phyloP scores from a whole-genome alignment of 2,113 vertebrate genomes.

The Microtus richardsoni region DNA sequence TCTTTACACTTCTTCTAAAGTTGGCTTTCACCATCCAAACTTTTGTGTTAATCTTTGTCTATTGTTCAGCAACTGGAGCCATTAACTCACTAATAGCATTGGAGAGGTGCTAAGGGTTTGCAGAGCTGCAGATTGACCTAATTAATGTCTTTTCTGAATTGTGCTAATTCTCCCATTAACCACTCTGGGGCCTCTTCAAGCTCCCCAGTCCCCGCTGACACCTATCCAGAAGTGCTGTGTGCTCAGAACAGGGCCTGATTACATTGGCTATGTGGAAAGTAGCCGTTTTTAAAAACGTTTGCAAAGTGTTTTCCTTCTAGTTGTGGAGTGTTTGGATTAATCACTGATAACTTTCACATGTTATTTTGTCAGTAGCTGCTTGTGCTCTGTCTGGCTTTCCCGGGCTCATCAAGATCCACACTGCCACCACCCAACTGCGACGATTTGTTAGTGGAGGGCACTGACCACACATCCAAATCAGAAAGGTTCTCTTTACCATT shows the following conservation, averaged over 20 bases:
- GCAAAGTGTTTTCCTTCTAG: slow-evolving; percentile 47
- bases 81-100: slow-evolving; percentile 81
- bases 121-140: slow-evolving; percentile 79
- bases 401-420: not conserved
- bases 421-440: not conserved
- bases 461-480: not conserved
- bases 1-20: slow-evolving; percentile 52
- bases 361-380: not conserved
- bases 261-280: slow-evolving; percentile 66
- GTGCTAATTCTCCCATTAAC: slow-evolving; percentile 82
- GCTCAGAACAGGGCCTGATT: slow-evolving; percentile 70
- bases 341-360: slow-evolving; percentile 41
- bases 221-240: slow-evolving; percentile 71
- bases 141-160: slow-evolving; percentile 82
- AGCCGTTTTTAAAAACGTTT: slow-evolving; percentile 65
- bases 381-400: slow-evolving; percentile 3
- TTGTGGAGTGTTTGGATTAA: slow-evolving; percentile 43
- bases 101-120: slow-evolving; percentile 81
- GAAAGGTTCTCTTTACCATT: slow-evolving; percentile 26
- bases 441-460: not conserved
- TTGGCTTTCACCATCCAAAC: slow-evolving; percentile 17
- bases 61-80: slow-evolving; percentile 70
- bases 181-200: slow-evolving; percentile 80
- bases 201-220: slow-evolving; percentile 70
- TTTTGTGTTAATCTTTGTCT: slow-evolving; percentile 74